These are phyloP conservation scores for Dicyrtoma fusca DNA, from an alignment of 2,888 invertebrate species.

Conservation along the genomic window DNA sequence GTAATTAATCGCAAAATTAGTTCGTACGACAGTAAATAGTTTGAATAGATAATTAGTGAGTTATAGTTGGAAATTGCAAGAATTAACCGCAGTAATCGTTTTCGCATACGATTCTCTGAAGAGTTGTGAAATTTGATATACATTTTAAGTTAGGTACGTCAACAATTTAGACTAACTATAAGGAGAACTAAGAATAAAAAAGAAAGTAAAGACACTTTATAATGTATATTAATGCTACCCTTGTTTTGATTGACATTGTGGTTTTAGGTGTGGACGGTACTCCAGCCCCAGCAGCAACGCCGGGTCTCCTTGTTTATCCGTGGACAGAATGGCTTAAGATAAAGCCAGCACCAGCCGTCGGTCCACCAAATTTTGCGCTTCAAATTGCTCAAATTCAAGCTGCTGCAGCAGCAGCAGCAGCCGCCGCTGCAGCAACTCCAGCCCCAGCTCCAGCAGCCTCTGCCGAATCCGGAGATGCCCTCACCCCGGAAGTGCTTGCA, in stretches of 20 bases:
- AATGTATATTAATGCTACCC: too few relatives aligned
- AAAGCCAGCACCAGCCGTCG: constrained; percentile 3
- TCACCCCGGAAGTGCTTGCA: constrained; percentile 16
- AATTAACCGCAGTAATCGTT: too few relatives aligned
- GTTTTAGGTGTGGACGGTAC: constrained; percentile 6
- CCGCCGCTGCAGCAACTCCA: neutral
- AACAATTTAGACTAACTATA: too few relatives aligned
- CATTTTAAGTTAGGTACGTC: too few relatives aligned
- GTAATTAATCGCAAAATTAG: too few relatives aligned
- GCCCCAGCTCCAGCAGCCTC: constrained; percentile 6
- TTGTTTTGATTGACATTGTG: neutral
- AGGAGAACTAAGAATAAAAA: too few relatives aligned
- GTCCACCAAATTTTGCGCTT: neutral
- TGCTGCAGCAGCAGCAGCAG: constrained; percentile 19
- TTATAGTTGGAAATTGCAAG: too few relatives aligned
- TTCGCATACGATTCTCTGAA: too few relatives aligned
- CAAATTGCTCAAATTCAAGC: constrained; percentile 1
- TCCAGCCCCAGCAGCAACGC: constrained; percentile 3
- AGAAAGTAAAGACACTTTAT: too few relatives aligned
- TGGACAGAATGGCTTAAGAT: constrained; percentile 42
- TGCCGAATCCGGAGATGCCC: constrained; percentile 8
- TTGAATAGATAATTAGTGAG: too few relatives aligned
- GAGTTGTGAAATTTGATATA: too few relatives aligned
- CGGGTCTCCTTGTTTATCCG: constrained; percentile 25
- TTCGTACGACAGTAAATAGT: too few relatives aligned